Percentiles rank a stretch among this genome's conserved stretches.
These are phyloP conservation scores for Synergus gifuensis DNA, from an alignment of 2,888 invertebrate genomes.

Conservation along the genomic window DNA sequence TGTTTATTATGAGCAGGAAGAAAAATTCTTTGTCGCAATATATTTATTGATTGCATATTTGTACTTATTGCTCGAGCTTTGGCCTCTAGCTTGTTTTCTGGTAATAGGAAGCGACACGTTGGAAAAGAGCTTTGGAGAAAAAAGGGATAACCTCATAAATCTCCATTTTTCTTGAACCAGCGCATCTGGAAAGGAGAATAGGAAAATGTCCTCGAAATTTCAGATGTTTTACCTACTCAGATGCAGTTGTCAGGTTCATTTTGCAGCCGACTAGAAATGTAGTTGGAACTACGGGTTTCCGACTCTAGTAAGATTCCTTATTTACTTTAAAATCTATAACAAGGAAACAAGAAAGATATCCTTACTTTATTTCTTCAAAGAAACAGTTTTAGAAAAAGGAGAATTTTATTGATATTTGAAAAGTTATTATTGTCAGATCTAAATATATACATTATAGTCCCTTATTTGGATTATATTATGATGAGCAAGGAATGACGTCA, in stretches of 20 bases:
- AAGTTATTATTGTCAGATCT: too few species aligned
- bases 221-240: not conserved
- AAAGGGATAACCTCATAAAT: slow-evolving; percentile 9
- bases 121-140: slow-evolving; percentile 1
- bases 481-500: too few species aligned
- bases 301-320: not conserved
- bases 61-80: not conserved
- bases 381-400: not conserved
- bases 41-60: not conserved
- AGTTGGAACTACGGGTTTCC: not conserved
- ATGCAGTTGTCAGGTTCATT: slow-evolving; percentile 20
- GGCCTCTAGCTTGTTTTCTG: not conserved
- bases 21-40: not conserved
- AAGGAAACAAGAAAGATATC: not conserved
- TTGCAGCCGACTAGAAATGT: not conserved
- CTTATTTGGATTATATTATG: too few species aligned
- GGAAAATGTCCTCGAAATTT: not conserved
- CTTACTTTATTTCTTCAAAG: not conserved
- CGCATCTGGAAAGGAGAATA: slow-evolving; percentile 7
- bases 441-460: too few species aligned
- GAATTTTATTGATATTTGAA: not conserved
- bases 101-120: not conserved
- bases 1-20: not conserved
- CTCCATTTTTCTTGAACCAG: not conserved
- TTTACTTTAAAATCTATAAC: not conserved